phyloP scores from a whole-genome alignment of 1,140 invertebrate genomes.

The Danaus plexippus region DNA sequence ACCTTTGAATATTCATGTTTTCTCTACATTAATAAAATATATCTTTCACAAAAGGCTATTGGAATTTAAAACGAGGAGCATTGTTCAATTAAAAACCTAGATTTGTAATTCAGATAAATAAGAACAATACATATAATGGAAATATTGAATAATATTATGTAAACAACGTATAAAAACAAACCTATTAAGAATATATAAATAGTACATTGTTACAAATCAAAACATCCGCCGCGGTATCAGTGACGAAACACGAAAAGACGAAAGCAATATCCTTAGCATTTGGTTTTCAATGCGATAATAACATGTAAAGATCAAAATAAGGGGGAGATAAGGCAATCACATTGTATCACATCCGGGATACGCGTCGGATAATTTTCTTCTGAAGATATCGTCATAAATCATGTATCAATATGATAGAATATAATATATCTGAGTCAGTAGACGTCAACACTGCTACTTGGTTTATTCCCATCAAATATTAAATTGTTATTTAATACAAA shows the following conservation, averaged over 20 bases:
- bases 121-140: too few species aligned
- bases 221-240: constrained; percentile 19
- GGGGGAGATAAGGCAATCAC: constrained; percentile 51
- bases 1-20: too few species aligned
- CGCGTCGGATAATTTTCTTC: constrained; percentile 50
- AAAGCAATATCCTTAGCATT: constrained; percentile 27
- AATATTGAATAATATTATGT: too few species aligned
- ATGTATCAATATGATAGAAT: constrained; percentile 49
- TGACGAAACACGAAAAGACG: constrained; percentile 18
- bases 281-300: constrained; percentile 43
- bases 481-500: too few species aligned
- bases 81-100: too few species aligned
- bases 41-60: not conserved
- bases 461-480: too few species aligned
- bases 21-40: too few species aligned
- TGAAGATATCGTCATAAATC: constrained; percentile 52
- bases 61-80: not conserved
- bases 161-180: not conserved
- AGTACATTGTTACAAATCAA: constrained; percentile 17
- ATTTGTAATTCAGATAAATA: too few species aligned
- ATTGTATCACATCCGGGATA: constrained; percentile 51
- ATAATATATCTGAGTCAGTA: constrained; percentile 33
- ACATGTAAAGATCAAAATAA: constrained; percentile 53
- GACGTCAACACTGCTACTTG: constrained; percentile 14
- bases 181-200: constrained; percentile 15